phyloP scores from a whole-genome alignment of 2,888 invertebrate genomes.

The Phymatocera aterrima region DNA sequence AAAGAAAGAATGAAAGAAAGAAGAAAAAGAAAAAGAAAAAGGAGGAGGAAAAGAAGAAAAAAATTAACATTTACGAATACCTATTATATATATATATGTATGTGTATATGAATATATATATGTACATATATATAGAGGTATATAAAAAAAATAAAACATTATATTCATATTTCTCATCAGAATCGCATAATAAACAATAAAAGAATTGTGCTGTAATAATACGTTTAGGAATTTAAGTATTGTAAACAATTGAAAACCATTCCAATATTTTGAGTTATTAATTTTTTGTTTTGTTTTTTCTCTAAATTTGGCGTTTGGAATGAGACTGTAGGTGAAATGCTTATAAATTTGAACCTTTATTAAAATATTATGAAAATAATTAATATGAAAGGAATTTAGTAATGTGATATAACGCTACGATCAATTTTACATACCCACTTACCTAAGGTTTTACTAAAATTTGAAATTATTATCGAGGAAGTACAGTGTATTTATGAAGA shows the following conservation, averaged over 20 bases:
- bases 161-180: slow-evolving; percentile 55
- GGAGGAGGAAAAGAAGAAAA: slow-evolving; percentile 55
- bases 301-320: not conserved
- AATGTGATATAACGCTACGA: slow-evolving; percentile 16
- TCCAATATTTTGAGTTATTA: slow-evolving; percentile 20
- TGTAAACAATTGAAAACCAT: slow-evolving; percentile 35
- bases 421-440: too few relatives aligned
- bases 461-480: not conserved
- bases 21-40: slow-evolving; percentile 52
- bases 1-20: slow-evolving; percentile 56
- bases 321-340: not conserved
- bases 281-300: not conserved
- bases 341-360: not conserved
- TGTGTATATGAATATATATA: too few relatives aligned
- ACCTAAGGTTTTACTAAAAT: too few relatives aligned
- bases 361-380: not conserved
- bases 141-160: slow-evolving; percentile 66
- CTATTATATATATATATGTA: too few relatives aligned
- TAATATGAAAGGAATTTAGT: not conserved
- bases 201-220: slow-evolving; percentile 41
- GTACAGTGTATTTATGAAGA: not conserved
- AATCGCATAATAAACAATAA: slow-evolving; percentile 41
- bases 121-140: too few relatives aligned
- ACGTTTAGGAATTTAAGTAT: slow-evolving; percentile 38
- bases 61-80: slow-evolving; percentile 65